Evolutionary conservation across 2,888 invertebrate species (phyloP), one percentile per base, ranked within the genome.

Genomic region (Meta bourneti): DNA sequence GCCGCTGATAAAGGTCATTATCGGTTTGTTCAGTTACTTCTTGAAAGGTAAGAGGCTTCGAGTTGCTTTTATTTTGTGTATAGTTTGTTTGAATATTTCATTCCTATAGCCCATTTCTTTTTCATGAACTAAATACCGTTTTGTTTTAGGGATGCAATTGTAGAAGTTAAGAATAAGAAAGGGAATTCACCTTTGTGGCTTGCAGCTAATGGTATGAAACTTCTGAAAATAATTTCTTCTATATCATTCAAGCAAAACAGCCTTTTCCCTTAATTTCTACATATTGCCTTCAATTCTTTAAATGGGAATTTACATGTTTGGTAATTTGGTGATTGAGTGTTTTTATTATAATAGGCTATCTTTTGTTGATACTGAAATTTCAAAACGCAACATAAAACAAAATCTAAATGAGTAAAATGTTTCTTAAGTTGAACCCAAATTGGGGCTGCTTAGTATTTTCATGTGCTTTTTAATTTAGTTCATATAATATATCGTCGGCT

Each of bases 1-100:
- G 99, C 99, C 93, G 99, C 99, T n/a, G 99, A 99, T 95, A 99
- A 99, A 95, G 99, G 99, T 0, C 99, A 99, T 95, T 97, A 97
- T 94, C 97, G 98, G 93, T 96, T 96, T 94, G 96, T 96, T 6
- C 95, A 96, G 90, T 94, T 96, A 80, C 94, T 96, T 13, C 94
- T 96, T 51, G 86, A 93, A 70, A 93, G 93, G 94, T 94, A 93
- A 93, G 92, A 19, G 61, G 1, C 16, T 52, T 13, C 8, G 13
- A 49, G n/a, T 77, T 77, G 48, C 6, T 7, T 13, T 6, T 20
- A 74, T 20, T 19, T 13, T 74, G 8, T 20, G 48, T 20, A 74
- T 34, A 20, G 6, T 74, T 74, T 20, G 11, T 74, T 74, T 11
- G 19, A 9, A 0, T 72, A 6, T 72, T 19, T 19, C n/a, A 19